Conservation (phyloP, 2,113 vertebrate genomes). For the Urocitellus parryii region DNA sequence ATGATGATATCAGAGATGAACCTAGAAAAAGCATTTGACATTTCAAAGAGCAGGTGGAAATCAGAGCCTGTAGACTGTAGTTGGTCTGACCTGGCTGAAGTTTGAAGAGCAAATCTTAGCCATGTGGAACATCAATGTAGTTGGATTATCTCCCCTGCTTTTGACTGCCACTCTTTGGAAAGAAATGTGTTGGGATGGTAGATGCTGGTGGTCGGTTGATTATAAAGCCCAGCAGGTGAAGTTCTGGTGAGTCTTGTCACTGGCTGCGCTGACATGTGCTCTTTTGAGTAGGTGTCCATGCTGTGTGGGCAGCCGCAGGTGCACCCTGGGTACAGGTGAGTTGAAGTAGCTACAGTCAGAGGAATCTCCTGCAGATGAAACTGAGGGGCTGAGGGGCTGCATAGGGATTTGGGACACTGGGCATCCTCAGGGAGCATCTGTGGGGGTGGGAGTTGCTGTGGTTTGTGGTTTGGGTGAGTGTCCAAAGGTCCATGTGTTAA, state of each 20-base stretch:
- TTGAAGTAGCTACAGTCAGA: neutral
- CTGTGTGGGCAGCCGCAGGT: neutral
- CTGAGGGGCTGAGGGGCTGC: neutral
- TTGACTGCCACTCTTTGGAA: slow-evolving; percentile 44
- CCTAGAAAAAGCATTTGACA: neutral
- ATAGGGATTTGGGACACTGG: neutral
- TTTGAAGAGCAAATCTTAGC: neutral
- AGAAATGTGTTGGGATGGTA: neutral
- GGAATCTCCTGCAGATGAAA: neutral
- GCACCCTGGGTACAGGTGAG: rapidly evolving
- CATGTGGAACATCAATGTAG: neutral
- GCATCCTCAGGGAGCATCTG: neutral
- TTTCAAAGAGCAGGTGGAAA: slow-evolving; percentile 13
- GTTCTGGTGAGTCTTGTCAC: neutral
- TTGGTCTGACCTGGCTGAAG: neutral
- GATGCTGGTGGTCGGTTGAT: neutral
- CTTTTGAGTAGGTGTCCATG: neutral
- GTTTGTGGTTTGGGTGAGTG: neutral
- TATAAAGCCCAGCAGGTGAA: neutral
- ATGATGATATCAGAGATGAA: neutral
- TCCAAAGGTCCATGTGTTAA: too few relatives aligned
- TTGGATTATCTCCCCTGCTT: neutral
- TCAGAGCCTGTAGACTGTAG: neutral
- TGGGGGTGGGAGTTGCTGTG: neutral
- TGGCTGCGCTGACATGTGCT: neutral